These are phyloP conservation scores for Pelodytes ibericus DNA, from an alignment of 2,797 vertebrate species.

Conservation along the genomic window DNA sequence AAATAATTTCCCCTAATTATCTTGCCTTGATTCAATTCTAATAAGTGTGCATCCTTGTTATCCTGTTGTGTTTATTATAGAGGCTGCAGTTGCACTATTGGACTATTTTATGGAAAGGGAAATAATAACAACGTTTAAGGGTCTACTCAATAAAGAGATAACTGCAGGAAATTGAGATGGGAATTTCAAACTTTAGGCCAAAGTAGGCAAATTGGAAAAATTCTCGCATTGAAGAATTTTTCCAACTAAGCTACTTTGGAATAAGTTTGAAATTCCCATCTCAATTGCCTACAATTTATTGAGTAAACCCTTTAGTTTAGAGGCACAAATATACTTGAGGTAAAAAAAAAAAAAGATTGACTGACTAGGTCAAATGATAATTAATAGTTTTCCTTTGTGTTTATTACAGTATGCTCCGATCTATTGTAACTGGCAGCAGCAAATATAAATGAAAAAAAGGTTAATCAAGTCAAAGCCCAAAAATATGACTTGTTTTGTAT, in stretches of 20 bases:
- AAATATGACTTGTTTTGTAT: conserved; percentile 9
- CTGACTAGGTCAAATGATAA: conserved; percentile 54
- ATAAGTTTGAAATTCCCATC: too few relatives aligned
- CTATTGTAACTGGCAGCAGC: conserved; percentile 48
- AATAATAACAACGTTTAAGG: too few relatives aligned
- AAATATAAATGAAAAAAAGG: conserved; percentile 46
- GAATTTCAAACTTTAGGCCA: too few relatives aligned
- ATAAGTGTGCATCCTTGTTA: conserved; percentile 12
- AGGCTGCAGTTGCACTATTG: conserved; percentile 28
- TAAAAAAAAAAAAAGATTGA: conserved; percentile 58
- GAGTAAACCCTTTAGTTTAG: too few relatives aligned
- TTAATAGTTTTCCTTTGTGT: conserved; percentile 61
- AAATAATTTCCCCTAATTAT: conserved; percentile 56
- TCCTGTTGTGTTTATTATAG: conserved; percentile 9
- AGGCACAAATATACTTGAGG: too few relatives aligned
- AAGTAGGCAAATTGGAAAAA: too few relatives aligned
- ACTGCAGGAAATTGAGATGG: too few relatives aligned
- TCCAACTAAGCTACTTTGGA: too few relatives aligned
- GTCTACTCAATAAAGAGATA: too few relatives aligned
- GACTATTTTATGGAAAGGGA: too few relatives aligned
- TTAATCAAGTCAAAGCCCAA: conserved; percentile 42
- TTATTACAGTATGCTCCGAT: conserved; percentile 61
- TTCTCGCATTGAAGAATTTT: too few relatives aligned
- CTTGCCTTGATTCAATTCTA: conserved; percentile 8
- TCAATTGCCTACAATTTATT: too few relatives aligned